phyloP scores from a whole-genome alignment of 1,140 invertebrate species.

The Melanaphis sacchari region DNA sequence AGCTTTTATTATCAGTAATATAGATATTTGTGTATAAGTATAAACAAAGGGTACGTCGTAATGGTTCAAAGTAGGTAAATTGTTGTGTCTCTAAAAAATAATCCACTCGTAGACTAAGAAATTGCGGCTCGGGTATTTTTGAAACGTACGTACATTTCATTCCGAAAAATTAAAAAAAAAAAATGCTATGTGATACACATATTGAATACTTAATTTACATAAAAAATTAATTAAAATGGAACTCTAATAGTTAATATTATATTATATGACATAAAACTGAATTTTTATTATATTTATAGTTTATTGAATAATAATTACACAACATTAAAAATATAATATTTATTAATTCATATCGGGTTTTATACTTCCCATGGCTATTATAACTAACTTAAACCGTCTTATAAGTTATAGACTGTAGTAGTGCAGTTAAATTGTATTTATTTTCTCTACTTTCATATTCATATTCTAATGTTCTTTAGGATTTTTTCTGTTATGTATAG shows the following conservation, averaged over 20 bases:
- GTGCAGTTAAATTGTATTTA: background rate
- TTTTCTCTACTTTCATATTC: background rate
- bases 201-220: background rate
- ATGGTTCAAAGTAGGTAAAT: background rate
- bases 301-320: background rate
- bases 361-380: background rate
- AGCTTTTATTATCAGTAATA: background rate
- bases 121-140: background rate
- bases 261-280: background rate
- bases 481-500: background rate
- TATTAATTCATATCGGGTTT: background rate
- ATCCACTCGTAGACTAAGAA: background rate
- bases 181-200: background rate
- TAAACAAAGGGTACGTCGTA: background rate
- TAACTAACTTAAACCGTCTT: background rate
- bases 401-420: background rate
- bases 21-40: background rate
- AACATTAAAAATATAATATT: background rate
- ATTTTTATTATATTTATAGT: no score
- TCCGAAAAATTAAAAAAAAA: background rate
- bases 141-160: background rate
- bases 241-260: background rate
- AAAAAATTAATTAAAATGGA: background rate
- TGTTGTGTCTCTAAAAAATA: background rate
- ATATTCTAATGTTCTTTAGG: background rate